Conservation (phyloP, 2,797 vertebrate species). For the Hyperoplus immaculatus region DNA sequence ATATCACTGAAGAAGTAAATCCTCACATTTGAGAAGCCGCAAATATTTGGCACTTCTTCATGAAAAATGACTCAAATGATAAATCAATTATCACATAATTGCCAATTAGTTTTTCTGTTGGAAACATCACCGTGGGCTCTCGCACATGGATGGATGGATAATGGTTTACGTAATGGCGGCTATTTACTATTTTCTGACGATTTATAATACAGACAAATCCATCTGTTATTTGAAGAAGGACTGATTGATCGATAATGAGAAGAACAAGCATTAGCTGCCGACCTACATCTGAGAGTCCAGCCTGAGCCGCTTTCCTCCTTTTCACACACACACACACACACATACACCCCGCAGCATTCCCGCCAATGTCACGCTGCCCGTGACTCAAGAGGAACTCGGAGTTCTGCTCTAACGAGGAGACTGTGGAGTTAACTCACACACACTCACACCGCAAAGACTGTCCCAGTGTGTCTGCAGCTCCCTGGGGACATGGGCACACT, state of each 20-base stretch:
- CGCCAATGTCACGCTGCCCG: constrained; percentile 44
- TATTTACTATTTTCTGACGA: background rate
- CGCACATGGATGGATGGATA: background rate
- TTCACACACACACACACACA: constrained; percentile 68
- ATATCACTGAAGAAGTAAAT: background rate
- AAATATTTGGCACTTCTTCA: background rate
- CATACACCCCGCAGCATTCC: constrained; percentile 24
- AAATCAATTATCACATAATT: constrained; percentile 27
- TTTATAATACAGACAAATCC: background rate
- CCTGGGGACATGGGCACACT: constrained; percentile 28
- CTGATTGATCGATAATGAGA: constrained; percentile 31
- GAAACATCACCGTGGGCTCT: background rate
- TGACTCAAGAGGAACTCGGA: constrained; percentile 69
- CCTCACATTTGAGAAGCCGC: background rate
- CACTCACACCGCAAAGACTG: constrained; percentile 30
- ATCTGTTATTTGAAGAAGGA: background rate
- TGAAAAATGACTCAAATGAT: background rate
- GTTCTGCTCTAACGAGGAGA: constrained; percentile 49
- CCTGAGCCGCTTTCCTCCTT: constrained; percentile 49
- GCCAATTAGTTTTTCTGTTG: constrained; percentile 2
- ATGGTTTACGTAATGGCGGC: background rate
- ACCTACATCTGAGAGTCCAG: constrained; percentile 42
- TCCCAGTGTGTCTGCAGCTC: constrained; percentile 40
- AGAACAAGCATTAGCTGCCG: constrained; percentile 16
- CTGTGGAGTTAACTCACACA: constrained; percentile 46